Conservation (phyloP, 2,888 invertebrate species). For the Agrotis clavis region DNA sequence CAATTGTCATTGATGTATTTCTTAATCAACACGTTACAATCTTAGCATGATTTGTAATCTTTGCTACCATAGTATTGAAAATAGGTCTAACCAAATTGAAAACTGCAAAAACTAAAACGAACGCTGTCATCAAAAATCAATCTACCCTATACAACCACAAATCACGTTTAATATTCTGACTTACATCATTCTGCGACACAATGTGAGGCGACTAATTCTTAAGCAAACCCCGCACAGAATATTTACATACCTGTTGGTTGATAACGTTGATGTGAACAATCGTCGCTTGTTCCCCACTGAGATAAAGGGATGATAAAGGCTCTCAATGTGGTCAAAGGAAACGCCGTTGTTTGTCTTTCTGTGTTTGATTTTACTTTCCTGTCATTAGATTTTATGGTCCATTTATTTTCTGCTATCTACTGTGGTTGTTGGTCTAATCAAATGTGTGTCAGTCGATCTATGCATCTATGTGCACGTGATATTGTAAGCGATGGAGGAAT, state of each 20-base stretch:
- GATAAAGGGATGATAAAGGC: conserved; percentile 80
- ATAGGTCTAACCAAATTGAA: background rate
- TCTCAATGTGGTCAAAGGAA: conserved; percentile 85
- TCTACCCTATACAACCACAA: conserved; percentile 52
- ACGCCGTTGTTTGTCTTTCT: conserved; percentile 79
- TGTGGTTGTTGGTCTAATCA: conserved; percentile 58
- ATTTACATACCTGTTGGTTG: conserved; percentile 78
- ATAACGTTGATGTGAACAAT: conserved; percentile 79
- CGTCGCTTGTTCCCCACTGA: conserved; percentile 76
- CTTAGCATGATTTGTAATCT: background rate
- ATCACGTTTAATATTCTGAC: conserved; percentile 59
- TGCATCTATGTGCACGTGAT: conserved; percentile 42
- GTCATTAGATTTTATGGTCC: conserved; percentile 70
- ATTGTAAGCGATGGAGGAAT: conserved; percentile 17
- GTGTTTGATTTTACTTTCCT: conserved; percentile 82
- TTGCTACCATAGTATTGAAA: background rate
- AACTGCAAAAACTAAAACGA: background rate
- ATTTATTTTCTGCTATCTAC: conserved; percentile 66
- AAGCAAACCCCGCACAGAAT: conserved; percentile 75
- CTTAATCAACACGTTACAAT: too few relatives aligned
- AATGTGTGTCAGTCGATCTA: conserved; percentile 60
- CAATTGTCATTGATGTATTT: too few relatives aligned
- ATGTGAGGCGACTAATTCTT: conserved; percentile 74
- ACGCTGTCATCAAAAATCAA: conserved; percentile 38
- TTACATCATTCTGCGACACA: conserved; percentile 65